A percentile compares a stretch with the other conserved stretches of the same genome.
These are phyloP conservation scores for Drosophila orena DNA, from an alignment of 1,140 invertebrate species.

Conservation along the genomic window DNA sequence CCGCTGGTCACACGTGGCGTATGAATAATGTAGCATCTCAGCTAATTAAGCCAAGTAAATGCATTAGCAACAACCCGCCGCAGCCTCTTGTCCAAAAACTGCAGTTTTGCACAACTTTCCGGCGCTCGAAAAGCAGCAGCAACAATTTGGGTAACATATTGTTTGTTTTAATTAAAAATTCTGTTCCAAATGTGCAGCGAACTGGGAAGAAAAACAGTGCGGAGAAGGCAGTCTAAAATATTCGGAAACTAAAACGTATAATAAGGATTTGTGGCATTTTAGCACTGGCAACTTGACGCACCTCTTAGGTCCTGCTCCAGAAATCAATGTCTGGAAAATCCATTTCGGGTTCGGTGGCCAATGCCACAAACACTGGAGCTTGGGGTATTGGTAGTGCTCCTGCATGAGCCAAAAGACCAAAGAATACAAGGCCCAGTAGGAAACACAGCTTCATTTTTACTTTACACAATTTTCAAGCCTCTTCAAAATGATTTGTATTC, in stretches of 20 bases:
- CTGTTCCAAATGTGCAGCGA: constrained; percentile 1
- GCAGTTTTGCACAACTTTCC: constrained; percentile 31
- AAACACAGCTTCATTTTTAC: not conserved
- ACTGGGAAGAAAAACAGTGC: not conserved
- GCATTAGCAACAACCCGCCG: constrained; percentile 51
- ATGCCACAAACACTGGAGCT: not conserved
- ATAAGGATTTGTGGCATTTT: not conserved
- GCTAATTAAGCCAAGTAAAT: constrained; percentile 71
- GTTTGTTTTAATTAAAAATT: constrained; percentile 66
- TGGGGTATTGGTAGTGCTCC: not conserved
- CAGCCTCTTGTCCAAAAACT: constrained; percentile 20
- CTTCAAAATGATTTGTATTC: not conserved
- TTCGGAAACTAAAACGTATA: constrained; percentile 4
- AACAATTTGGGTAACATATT: constrained; percentile 50
- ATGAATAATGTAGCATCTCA: constrained; percentile 72
- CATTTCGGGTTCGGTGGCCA: not conserved
- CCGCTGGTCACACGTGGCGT: constrained; percentile 63
- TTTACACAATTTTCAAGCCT: not conserved
- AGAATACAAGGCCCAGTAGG: not conserved
- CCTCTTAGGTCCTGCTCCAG: not conserved
- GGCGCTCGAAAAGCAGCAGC: constrained; percentile 12
- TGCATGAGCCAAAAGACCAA: not conserved
- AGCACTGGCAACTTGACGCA: not conserved
- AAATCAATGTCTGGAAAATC: constrained; percentile 11
- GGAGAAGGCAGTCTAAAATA: not conserved